A percentile compares a stretch with the other conserved stretches of the same genome.
Conservation (phyloP, 1,140 invertebrate genomes). For the Psix sp. region DNA sequence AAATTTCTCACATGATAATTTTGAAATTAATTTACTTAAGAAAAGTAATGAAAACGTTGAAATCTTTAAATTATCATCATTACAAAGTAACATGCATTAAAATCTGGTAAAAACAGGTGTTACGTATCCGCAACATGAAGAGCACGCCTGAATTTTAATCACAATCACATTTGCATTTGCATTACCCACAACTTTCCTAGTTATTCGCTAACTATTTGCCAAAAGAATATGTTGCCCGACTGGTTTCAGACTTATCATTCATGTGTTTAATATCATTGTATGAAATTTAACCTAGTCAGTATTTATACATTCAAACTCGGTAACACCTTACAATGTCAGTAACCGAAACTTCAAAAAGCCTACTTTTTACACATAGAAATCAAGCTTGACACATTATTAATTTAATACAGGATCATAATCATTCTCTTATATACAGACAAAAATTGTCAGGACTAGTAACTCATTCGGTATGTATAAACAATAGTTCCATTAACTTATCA, state of each 20-base stretch:
- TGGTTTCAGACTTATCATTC: neutral
- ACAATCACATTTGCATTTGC: too few relatives aligned
- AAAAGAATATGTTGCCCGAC: neutral
- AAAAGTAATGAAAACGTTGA: too few relatives aligned
- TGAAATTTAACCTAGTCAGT: slow-evolving; percentile 11
- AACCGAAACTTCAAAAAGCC: slow-evolving; percentile 2
- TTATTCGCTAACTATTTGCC: too few relatives aligned
- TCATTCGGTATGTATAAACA: slow-evolving; percentile 46
- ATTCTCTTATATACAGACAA: slow-evolving; percentile 42
- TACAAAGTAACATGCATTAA: too few relatives aligned
- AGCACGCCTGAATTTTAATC: too few relatives aligned
- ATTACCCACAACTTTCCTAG: too few relatives aligned
- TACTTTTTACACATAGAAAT: slow-evolving; percentile 29
- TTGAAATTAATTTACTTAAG: too few relatives aligned
- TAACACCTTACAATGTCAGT: too few relatives aligned
- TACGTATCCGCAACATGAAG: too few relatives aligned
- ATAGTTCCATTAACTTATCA: slow-evolving; percentile 19
- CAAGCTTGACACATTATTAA: slow-evolving; percentile 10
- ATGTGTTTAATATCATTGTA: slow-evolving; percentile 15
- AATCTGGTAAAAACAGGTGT: too few relatives aligned
- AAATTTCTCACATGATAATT: too few relatives aligned
- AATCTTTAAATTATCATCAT: too few relatives aligned
- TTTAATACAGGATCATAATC: slow-evolving; percentile 29
- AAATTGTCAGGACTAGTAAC: slow-evolving; percentile 50
- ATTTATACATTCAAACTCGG: slow-evolving; percentile 13